Base-by-base conservation (phyloP, 92 coral and sea anemone genomes). In the Siderastrea siderea region DNA sequence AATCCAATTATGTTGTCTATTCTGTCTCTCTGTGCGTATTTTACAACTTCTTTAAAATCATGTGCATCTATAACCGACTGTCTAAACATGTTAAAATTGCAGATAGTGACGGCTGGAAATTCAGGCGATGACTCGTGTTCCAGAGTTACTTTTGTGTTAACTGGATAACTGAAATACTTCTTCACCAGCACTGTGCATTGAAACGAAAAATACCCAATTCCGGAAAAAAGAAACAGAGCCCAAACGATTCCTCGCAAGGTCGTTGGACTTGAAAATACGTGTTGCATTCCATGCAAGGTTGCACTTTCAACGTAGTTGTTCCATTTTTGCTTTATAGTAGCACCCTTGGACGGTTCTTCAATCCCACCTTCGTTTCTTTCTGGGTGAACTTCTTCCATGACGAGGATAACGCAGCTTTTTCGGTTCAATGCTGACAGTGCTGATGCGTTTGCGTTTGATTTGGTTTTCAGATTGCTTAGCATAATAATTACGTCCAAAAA, bases 41-140 rank as follows among this genome's bases (percentile, higher is more conserved):
- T 73, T 45, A 47, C 44, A 11, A 87, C 14, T 15, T 71, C 45
- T 46, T 5, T 61, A n/a, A 59, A 64, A 53, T 50, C 66, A 6
- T 62, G 0, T 3, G 43, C 43, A 38, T 55, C 55, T 16, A 71
- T 71, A 2, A n/a, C 55, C 50, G 80, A 74, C 52, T 62, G 82
- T 7, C 90, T 82, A 38, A 91, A 48, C 47, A 86, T 85, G 72
- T 80, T 94, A 19, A 94, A 94, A 62, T 81, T 94, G 53, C 96
- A 91, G 19, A 94, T 51, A 2, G 96, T 94, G 7, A 94, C 91
- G 2, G 96, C 92, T 16, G 96, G 96, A 77, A 91, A 94, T 15
- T 66, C 77, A 17, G 74, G 74, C 14, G 5, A 7, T 59, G 50
- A 12, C 26, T 91, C 89, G 54, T 80, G 66, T 38, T 52, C 77